These are phyloP conservation scores for Thymelicus sylvestris DNA, from an alignment of 2,888 invertebrate species.

Conservation along the genomic window DNA sequence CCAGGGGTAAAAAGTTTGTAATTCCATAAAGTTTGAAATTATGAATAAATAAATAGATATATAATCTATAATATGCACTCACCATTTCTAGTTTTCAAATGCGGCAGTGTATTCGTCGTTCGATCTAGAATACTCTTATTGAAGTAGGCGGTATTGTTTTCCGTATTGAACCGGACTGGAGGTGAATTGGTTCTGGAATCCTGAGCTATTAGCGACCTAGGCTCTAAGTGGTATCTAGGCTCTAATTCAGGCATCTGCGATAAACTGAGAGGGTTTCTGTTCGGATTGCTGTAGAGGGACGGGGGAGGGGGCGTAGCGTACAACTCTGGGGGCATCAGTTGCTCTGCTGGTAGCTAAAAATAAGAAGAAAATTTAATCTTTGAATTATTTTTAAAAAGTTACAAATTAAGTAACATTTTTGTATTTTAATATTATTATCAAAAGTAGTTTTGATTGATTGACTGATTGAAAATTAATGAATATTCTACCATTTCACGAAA, in stretches of 20 bases:
- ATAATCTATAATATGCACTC: slow-evolving; percentile 40
- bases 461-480: too few relatives aligned
- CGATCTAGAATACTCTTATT: slow-evolving; percentile 62
- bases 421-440: too few relatives aligned
- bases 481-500: too few relatives aligned
- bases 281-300: slow-evolving; percentile 67
- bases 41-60: too few relatives aligned
- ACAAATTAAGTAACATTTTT: too few relatives aligned
- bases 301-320: slow-evolving; percentile 68
- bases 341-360: slow-evolving; percentile 72
- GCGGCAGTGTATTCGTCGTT: slow-evolving; percentile 65
- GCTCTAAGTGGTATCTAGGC: slow-evolving; percentile 47
- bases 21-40: too few relatives aligned
- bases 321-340: slow-evolving; percentile 74
- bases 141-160: slow-evolving; percentile 65
- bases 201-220: slow-evolving; percentile 43
- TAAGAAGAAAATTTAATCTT: background rate
- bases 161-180: slow-evolving; percentile 71
- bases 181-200: slow-evolving; percentile 70
- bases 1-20: too few relatives aligned
- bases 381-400: background rate
- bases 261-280: slow-evolving; percentile 66
- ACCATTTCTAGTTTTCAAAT: slow-evolving; percentile 68
- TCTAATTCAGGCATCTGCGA: slow-evolving; percentile 73
- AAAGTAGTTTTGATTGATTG: too few relatives aligned